phyloP scores from a whole-genome alignment of 2,888 invertebrate genomes.

The Rhagophthalmus giganteus region DNA sequence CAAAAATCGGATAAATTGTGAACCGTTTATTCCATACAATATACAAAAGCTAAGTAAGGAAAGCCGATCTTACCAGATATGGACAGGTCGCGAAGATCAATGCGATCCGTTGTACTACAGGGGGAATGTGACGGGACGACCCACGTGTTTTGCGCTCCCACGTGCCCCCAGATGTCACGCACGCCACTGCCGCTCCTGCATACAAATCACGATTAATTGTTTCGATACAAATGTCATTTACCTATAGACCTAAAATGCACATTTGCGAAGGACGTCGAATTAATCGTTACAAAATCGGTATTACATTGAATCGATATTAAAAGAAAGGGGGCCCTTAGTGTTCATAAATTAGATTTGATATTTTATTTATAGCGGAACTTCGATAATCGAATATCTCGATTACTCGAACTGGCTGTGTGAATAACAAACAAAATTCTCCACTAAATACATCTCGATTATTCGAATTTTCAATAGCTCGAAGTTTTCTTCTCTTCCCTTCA shows the following conservation, averaged over 20 bases:
- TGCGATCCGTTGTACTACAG: slow-evolving; percentile 36
- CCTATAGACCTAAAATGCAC: slow-evolving; percentile 8
- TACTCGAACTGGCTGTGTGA: too few species aligned
- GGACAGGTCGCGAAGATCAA: slow-evolving; percentile 40
- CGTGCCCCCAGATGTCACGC: slow-evolving; percentile 46
- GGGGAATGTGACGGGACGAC: slow-evolving; percentile 35
- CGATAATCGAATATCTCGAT: too few species aligned
- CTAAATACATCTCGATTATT: too few species aligned
- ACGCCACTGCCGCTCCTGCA: slow-evolving; percentile 47
- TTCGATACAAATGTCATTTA: slow-evolving; percentile 33
- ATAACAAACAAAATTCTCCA: too few species aligned
- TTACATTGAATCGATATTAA: too few species aligned
- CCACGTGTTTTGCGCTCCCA: slow-evolving; percentile 48
- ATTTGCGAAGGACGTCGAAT: too few species aligned
- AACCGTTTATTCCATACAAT: slow-evolving; percentile 5
- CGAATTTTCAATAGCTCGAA: too few species aligned
- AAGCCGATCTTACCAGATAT: slow-evolving; percentile 45
- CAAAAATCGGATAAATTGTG: slow-evolving; percentile 11
- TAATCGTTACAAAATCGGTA: neutral
- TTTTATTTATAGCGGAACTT: too few species aligned
- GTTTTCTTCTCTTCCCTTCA: too few species aligned
- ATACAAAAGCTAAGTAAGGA: slow-evolving; percentile 14
- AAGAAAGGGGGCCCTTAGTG: too few species aligned
- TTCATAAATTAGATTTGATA: too few species aligned
- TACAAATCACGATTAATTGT: slow-evolving; percentile 40